Conservation (phyloP, 2,888 invertebrate species). For the Cryptus armator region DNA sequence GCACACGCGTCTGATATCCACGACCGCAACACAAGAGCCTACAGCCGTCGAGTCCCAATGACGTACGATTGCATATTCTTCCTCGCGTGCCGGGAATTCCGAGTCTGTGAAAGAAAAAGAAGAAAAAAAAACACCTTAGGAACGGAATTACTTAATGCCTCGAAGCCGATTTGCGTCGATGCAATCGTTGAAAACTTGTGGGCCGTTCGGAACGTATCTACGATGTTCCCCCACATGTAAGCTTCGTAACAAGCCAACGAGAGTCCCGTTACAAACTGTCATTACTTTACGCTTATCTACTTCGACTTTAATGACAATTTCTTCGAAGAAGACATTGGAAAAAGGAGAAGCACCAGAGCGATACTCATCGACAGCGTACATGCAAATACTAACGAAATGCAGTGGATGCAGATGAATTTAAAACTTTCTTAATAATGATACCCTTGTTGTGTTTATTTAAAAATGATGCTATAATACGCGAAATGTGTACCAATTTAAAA, state of each 20-base stretch:
- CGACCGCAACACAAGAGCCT: constrained; percentile 95
- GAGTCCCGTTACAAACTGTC: not conserved
- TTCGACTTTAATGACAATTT: not conserved
- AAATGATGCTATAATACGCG: too few species aligned
- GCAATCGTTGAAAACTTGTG: constrained; percentile 1
- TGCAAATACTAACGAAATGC: too few species aligned
- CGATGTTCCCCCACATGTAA: not conserved
- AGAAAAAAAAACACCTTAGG: constrained; percentile 26
- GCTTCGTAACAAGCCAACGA: constrained; percentile 9
- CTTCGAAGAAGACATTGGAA: not conserved
- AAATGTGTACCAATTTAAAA: too few species aligned
- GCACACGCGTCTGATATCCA: constrained; percentile 93
- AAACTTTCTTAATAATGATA: too few species aligned
- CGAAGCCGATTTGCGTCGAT: not conserved
- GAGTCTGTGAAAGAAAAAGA: constrained; percentile 86
- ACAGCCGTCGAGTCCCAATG: constrained; percentile 95
- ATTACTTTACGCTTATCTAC: not conserved
- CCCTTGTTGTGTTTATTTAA: too few species aligned
- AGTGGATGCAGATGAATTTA: too few species aligned
- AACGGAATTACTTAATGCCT: not conserved
- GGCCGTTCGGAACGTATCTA: constrained; percentile 17
- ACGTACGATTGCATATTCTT: constrained; percentile 93
- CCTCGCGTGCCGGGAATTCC: constrained; percentile 94
- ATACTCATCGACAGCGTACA: not conserved
- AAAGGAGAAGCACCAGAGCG: not conserved